Percentiles rank a stretch among this genome's conserved stretches.
These are phyloP conservation scores for Sciurus carolinensis DNA, from an alignment of 2,797 vertebrate genomes.

Conservation along the genomic window DNA sequence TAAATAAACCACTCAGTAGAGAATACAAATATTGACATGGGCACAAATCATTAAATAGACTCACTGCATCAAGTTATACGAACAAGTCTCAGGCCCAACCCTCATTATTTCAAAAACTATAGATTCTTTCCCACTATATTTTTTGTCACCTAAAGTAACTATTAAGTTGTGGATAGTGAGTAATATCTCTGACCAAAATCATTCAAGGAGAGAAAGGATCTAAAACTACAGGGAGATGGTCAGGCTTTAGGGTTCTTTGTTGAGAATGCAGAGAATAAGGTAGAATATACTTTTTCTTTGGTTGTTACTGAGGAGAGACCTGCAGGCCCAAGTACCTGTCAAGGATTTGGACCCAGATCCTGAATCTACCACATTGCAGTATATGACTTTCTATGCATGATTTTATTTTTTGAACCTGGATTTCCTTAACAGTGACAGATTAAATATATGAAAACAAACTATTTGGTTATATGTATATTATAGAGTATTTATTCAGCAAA, in stretches of 20 bases:
- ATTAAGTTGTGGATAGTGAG: background rate
- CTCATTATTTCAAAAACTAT: conserved; percentile 34
- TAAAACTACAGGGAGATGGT: background rate
- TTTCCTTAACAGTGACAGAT: conserved; percentile 23
- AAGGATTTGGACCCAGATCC: background rate
- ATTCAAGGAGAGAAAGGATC: background rate
- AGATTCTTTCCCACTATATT: background rate
- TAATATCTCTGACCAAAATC: background rate
- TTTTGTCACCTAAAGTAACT: conserved; percentile 17
- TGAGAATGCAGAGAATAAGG: background rate
- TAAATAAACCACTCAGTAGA: conserved; percentile 21
- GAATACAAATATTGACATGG: conserved; percentile 23
- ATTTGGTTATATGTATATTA: background rate
- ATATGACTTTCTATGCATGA: background rate
- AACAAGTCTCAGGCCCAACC: background rate
- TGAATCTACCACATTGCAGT: background rate
- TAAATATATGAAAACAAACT: background rate
- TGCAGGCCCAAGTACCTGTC: accelerated
- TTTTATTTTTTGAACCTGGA: background rate
- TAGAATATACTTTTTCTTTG: background rate
- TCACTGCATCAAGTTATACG: background rate
- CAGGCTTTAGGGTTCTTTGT: background rate
- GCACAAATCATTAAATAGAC: background rate
- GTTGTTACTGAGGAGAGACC: background rate
- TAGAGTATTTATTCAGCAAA: background rate